Conservation (phyloP, 1,140 invertebrate genomes). For the Drosophila parabipectinata region DNA sequence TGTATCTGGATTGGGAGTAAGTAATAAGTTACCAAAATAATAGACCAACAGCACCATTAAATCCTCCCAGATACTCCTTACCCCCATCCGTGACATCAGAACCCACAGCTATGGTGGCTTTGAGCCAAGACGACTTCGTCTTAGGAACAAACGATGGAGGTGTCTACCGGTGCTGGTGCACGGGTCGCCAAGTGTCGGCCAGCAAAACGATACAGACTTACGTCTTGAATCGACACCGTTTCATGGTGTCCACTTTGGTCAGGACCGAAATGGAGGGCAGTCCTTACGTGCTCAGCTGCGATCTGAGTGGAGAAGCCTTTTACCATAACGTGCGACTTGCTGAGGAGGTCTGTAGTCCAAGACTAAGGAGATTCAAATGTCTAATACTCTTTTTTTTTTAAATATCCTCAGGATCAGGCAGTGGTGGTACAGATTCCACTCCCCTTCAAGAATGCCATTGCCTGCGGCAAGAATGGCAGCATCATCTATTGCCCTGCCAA, state of each 20-base stretch:
- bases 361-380: too few species aligned
- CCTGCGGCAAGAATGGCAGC: constrained; percentile 65
- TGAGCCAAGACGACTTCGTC: constrained; percentile 66
- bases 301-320: constrained; percentile 75
- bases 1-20: constrained; percentile 72
- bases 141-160: constrained; percentile 70
- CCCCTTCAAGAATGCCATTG: constrained; percentile 76
- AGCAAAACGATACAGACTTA: constrained; percentile 60
- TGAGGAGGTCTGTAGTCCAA: constrained; percentile 49
- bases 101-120: constrained; percentile 56
- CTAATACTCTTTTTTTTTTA: not conserved
- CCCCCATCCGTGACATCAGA: constrained; percentile 42
- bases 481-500: constrained; percentile 70
- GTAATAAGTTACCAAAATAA: not conserved
- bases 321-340: constrained; percentile 69
- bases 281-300: constrained; percentile 69
- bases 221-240: constrained; percentile 62
- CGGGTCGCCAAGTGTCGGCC: constrained; percentile 28
- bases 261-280: constrained; percentile 45
- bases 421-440: constrained; percentile 74
- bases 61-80: constrained; percentile 43
- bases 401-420: constrained; percentile 54
- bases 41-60: too few species aligned
- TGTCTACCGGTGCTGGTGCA: constrained; percentile 67
- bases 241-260: constrained; percentile 66